Base-by-base conservation (phyloP, 2,113 vertebrate species). In the Pontoporia blainvillei region DNA sequence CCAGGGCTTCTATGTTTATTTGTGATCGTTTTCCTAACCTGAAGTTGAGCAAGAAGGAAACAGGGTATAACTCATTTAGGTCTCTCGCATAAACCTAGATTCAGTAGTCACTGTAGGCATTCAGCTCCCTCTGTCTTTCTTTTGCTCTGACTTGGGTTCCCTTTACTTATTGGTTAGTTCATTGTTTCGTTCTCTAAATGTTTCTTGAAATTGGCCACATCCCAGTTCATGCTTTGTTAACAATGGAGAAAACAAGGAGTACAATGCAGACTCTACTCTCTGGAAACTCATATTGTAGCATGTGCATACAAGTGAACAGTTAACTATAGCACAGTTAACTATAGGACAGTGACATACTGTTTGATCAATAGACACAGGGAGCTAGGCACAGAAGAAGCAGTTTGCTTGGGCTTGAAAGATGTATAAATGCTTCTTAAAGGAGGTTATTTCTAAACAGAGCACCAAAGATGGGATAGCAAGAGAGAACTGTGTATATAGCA, bases 21-120 rank as follows among this genome's bases (percentile, higher is more conserved):
- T 93, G 34, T 85, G 8, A 76, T 54, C 39, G 2, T 66, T 95
- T 89, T 59, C 5, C 17, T 73, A 49, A 31, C 36, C 52, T 76
- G 23, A 93, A 82, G 29, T 27, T 95, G 21, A 81, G 14, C 14
- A n/a, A 66, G 21, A 86, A 75, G 44, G 59, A 86, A 62, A 87
- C 14, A 67, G 12, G 15, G n/a, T 0, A 52, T 52, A 78, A 15
- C 4, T 18, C 14, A 21, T 44, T 94, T 84, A 12, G 34, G 31
- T 25, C 67, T 95, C 17, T 86, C 15, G n/a, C 12, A 39, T 52
- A 46, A 82, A 15, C 36, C 18, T 27, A 15, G 5, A 49, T 93
- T 66, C 27, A 78, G 21, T 4, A 67, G 3, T 91, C 41, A 20
- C 44, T 17, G 5, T 23, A 69, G 2, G 4, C 25, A 39, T 1